phyloP scores from a whole-genome alignment of 92 coral and sea anemone genomes.

The Muricea muricata region DNA sequence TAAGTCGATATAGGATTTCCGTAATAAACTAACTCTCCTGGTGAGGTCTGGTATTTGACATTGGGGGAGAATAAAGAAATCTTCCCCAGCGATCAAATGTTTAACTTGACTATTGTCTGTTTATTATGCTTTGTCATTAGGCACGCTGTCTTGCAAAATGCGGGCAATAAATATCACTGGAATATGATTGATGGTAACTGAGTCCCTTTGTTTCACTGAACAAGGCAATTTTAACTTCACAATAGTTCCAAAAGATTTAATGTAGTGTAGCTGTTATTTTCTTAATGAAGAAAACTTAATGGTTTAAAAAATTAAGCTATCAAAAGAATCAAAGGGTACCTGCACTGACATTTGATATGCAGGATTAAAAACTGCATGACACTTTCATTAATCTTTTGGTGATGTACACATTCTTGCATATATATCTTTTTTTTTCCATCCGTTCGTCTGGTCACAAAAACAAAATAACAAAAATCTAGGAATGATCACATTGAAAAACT shows the following conservation, averaged over 20 bases:
- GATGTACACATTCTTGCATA: too few species aligned
- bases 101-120: constrained; percentile 1
- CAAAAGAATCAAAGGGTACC: too few species aligned
- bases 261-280: too few species aligned
- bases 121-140: background rate
- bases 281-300: too few species aligned
- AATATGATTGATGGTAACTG: background rate
- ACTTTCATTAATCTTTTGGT: too few species aligned
- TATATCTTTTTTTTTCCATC: too few species aligned
- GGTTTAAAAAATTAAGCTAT: too few species aligned
- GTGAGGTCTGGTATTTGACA: background rate
- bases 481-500: too few species aligned
- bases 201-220: background rate
- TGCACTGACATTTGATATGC: too few species aligned
- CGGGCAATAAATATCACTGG: background rate
- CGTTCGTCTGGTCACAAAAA: too few species aligned
- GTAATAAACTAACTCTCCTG: background rate
- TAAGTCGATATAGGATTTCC: background rate
- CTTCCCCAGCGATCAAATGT: background rate
- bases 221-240: background rate
- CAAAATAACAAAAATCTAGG: too few species aligned
- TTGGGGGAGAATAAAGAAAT: background rate
- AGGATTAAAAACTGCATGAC: too few species aligned
- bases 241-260: background rate
- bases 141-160: background rate